These are phyloP conservation scores for Macroramphosus scolopax DNA, from an alignment of 2,797 vertebrate genomes.

Conservation along the genomic window DNA sequence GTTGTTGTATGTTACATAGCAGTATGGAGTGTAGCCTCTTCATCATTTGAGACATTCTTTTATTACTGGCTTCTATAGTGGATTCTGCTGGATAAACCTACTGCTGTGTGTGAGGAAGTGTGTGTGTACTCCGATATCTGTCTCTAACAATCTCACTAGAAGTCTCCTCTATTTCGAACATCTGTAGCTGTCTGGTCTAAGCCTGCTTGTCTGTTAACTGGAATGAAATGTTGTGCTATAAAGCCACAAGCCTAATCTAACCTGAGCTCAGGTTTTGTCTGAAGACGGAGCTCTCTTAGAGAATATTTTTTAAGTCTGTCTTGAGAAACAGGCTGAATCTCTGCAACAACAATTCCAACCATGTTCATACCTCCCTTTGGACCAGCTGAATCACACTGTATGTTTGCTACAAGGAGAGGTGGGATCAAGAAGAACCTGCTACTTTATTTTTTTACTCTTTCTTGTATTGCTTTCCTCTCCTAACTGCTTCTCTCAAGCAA, in stretches of 20 bases:
- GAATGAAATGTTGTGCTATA: constrained; percentile 57
- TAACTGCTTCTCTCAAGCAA: constrained; percentile 38
- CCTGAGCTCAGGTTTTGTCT: constrained; percentile 28
- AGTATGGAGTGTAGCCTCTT: constrained; percentile 29
- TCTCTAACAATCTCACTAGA: too few species aligned
- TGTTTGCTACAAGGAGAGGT: constrained; percentile 26
- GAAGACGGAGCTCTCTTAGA: neutral
- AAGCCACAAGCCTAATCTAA: constrained; percentile 43
- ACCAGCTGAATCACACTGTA: too few species aligned
- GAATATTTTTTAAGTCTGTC: constrained; percentile 2
- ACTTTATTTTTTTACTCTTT: too few species aligned
- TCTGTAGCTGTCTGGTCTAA: constrained; percentile 59
- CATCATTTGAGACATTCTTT: constrained; percentile 31
- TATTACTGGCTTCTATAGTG: constrained; percentile 36
- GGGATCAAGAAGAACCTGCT: constrained; percentile 31
- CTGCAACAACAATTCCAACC: constrained; percentile 12
- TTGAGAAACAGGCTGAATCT: constrained; percentile 6
- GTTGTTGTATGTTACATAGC: constrained; percentile 14
- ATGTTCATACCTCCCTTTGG: too few species aligned
- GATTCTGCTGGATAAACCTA: constrained; percentile 59
- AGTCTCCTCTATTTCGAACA: constrained; percentile 32
- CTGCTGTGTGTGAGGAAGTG: constrained; percentile 35
- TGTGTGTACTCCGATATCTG: too few species aligned
- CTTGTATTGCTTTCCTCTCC: constrained; percentile 16
- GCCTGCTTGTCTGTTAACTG: constrained; percentile 65